phyloP scores from a whole-genome alignment of 30 jellyfish, hydroid and myxozoan genomes.

The Aurelia sp. region DNA sequence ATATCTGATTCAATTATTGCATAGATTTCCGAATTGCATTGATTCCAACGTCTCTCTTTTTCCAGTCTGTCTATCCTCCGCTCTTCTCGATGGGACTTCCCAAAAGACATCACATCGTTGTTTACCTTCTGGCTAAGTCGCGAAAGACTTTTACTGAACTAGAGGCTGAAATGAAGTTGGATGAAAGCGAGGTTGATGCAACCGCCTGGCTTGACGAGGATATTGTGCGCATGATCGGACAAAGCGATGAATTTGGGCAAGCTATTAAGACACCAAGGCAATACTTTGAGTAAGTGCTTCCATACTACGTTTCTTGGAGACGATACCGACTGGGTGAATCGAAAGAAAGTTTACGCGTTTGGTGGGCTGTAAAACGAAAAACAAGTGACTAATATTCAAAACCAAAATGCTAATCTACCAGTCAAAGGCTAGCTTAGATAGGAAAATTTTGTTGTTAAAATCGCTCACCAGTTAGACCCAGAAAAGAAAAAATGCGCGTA shows the following conservation, averaged over 20 bases:
- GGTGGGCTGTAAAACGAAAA: no score
- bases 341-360: no score
- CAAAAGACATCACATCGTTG: conserved; percentile 71
- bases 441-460: no score
- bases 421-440: no score
- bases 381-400: no score
- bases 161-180: conserved; percentile 41
- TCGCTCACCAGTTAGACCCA: no score
- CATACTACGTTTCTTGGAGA: no score
- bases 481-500: no score
- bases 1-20: no score
- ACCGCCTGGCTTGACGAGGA: conserved; percentile 76
- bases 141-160: conserved; percentile 30
- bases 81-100: conserved; percentile 69
- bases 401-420: no score
- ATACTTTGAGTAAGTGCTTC: conserved; percentile 48
- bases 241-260: conserved; percentile 65
- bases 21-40: no score
- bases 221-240: conserved; percentile 36
- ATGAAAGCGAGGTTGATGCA: conserved; percentile 80
- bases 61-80: conserved; percentile 81
- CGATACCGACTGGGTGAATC: no score
- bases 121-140: conserved; percentile 56
- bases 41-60: not conserved
- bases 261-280: conserved; percentile 54